Evolutionary conservation across 2,888 invertebrate genomes (phyloP).

Genomic region (Cantharis rufa): DNA sequence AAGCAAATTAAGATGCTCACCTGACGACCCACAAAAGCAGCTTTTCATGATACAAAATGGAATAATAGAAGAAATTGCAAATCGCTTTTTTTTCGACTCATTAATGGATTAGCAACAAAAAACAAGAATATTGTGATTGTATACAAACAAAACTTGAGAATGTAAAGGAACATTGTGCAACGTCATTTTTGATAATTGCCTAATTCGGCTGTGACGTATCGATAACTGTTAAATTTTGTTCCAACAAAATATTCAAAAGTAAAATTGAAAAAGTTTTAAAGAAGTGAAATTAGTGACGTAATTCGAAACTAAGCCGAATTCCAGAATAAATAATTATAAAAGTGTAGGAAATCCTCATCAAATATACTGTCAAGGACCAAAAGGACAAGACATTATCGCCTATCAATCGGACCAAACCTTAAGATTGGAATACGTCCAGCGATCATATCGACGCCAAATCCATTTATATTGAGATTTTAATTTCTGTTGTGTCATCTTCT

Average conservation of each 20-base stretch:
- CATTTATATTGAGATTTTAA: constrained; percentile 55
- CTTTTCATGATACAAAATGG: too few relatives aligned
- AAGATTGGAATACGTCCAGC: constrained; percentile 42
- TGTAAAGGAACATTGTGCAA: background rate
- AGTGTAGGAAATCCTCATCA: constrained; percentile 53
- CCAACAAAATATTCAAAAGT: background rate
- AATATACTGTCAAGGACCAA: constrained; percentile 43
- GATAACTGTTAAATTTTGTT: background rate
- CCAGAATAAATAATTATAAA: constrained; percentile 48
- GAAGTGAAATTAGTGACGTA: constrained; percentile 12
- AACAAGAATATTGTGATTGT: background rate
- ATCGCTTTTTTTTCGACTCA: background rate
- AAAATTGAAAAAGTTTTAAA: background rate
- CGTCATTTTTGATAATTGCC: background rate
- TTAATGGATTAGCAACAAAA: background rate
- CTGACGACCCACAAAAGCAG: background rate
- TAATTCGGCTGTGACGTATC: background rate
- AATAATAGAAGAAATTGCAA: background rate
- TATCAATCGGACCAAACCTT: constrained; percentile 47
- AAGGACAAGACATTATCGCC: constrained; percentile 50
- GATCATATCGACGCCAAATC: constrained; percentile 53
- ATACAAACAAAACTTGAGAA: background rate
- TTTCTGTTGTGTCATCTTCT: constrained; percentile 52
- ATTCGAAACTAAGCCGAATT: constrained; percentile 37
- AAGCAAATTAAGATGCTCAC: background rate